Conservation (phyloP, 1,140 invertebrate species). For the Heliconius melpomene region DNA sequence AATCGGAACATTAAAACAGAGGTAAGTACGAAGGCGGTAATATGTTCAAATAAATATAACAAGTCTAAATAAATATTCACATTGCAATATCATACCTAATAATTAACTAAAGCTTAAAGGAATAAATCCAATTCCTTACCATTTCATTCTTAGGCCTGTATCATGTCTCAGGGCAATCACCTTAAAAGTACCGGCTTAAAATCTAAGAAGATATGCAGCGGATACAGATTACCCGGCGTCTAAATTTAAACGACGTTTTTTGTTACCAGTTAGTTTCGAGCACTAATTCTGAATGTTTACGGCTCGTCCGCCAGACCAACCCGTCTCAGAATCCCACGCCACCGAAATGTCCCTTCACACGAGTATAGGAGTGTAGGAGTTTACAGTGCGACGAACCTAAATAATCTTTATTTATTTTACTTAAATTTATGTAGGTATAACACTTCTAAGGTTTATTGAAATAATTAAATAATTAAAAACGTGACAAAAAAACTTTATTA, state of each 20-base stretch:
- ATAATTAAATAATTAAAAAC: background rate
- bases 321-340: conserved; percentile 72
- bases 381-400: conserved; percentile 44
- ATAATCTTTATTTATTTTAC: background rate
- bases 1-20: no score
- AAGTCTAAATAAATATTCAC: no score
- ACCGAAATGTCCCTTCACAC: conserved; percentile 58
- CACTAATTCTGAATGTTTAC: conserved; percentile 74
- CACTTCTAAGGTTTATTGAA: background rate
- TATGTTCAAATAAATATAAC: no score
- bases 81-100: no score
- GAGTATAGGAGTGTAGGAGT: conserved; percentile 45
- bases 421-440: background rate
- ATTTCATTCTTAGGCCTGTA: background rate
- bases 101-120: no score
- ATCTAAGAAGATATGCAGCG: conserved; percentile 39
- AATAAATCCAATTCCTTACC: no score
- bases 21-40: no score
- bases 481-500: background rate
- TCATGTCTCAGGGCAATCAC: conserved; percentile 17
- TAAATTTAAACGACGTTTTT: conserved; percentile 68
- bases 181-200: conserved; percentile 41
- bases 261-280: conserved; percentile 60
- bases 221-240: conserved; percentile 51
- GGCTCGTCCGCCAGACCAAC: conserved; percentile 59